These are phyloP conservation scores for Vulpes lagopus DNA, from an alignment of 2,113 vertebrate genomes.

Conservation along the genomic window DNA sequence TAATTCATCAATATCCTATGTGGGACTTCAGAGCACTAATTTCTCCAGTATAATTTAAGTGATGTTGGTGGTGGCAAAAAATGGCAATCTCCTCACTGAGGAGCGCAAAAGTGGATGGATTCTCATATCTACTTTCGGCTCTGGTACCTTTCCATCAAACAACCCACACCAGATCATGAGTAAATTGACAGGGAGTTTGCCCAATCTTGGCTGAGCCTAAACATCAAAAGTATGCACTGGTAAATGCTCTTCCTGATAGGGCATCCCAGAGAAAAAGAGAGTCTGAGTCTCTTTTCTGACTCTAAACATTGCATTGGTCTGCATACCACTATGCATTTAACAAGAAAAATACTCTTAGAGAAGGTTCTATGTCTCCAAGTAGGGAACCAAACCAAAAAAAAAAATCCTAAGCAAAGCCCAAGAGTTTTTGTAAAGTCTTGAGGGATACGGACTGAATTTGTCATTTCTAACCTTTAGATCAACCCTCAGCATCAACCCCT, in stretches of 20 bases:
- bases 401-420: not conserved
- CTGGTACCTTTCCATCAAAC: not conserved
- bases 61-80: conserved; percentile 27
- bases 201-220: not conserved
- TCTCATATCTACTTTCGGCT: not conserved
- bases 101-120: not conserved
- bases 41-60: conserved; percentile 52
- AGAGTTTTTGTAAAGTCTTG: not conserved
- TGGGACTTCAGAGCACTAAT: conserved; percentile 23
- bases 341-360: not conserved
- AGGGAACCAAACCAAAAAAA: conserved; percentile 4
- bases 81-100: not conserved
- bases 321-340: not conserved
- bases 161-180: not conserved
- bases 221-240: not conserved
- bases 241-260: not conserved
- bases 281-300: not conserved
- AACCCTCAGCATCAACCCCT: not conserved
- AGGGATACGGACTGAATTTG: not conserved
- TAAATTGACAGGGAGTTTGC: not conserved
- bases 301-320: not conserved
- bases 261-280: not conserved
- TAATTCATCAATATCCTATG: conserved; percentile 68
- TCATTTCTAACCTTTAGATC: conserved; percentile 37
- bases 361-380: not conserved